Evolutionary conservation across 1,140 invertebrate species (phyloP), one percentile per base, ranked within the genome.

Genomic region (Drosophila insularis): DNA sequence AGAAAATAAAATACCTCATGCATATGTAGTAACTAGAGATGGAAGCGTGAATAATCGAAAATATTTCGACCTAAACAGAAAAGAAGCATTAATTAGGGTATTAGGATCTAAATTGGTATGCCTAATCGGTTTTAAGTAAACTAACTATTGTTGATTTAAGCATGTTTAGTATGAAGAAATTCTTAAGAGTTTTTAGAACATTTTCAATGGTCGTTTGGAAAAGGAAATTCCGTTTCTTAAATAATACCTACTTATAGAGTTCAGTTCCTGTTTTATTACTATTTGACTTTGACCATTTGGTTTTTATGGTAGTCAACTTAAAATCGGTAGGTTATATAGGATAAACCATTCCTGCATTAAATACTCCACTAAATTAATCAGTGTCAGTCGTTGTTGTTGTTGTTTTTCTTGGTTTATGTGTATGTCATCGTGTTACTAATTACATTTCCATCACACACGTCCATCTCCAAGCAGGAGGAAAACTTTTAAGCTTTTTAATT

Each of bases 1-100:
- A 35, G 10, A 35, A 35, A 35, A 10, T 35, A 35, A 35, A 74
- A 74, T 21, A 46, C 43, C 43, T 50, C 43, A 50, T 50, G 43
- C 43, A 50, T 63, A 74, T 74, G 59, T 23, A 19, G 39, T 13
- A n/a, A 32, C 40, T 65, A 72, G 68, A 73, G 70, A 72, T 71
- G 70, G 17, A 13, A 19, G 17, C 8, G 23, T 35, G 61, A 63
- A 43, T n/a, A 62, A 71, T 53, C 31, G 5, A 27, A 27, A 27
- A 23, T 23, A 23, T 23, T 23, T 23, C 23, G 13, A 32, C 31
- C 8, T 32, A 32, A 32, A 6, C 31, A 32, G 39, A 43, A 7
- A 8, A 17, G 6, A 7, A 17, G 4, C n/a, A 43, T 43, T 8
- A 43, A 2, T 17, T 17, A 46, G 17, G 17, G 17, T 5, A 14